phyloP scores from a whole-genome alignment of 2,113 vertebrate species.

The Pygoscelis antarcticus region DNA sequence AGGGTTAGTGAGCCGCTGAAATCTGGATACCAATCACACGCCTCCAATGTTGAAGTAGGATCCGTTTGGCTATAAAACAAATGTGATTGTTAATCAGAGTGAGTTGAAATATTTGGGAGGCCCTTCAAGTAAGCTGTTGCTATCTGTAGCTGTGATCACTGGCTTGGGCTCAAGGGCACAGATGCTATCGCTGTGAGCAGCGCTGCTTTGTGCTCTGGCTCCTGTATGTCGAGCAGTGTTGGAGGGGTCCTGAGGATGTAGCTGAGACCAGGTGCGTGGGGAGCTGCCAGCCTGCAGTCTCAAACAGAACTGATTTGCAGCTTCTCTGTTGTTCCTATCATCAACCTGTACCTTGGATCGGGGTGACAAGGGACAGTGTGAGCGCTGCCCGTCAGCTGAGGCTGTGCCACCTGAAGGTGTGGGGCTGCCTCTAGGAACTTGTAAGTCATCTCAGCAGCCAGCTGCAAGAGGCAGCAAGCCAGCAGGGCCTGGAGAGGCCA shows the following conservation, averaged over 20 bases:
- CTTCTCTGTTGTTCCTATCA: neutral
- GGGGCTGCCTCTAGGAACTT: neutral
- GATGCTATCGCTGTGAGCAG: neutral
- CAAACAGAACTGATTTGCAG: neutral
- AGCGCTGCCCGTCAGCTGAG: fast-evolving
- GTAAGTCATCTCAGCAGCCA: neutral
- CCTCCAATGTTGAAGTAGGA: neutral
- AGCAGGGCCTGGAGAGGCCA: neutral
- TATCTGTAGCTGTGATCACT: neutral
- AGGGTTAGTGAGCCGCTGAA: neutral
- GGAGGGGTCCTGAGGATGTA: neutral
- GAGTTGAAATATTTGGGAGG: neutral
- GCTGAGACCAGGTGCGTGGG: neutral
- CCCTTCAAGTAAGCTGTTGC: neutral
- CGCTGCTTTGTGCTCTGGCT: neutral
- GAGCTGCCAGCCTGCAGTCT: neutral
- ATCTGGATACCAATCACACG: neutral
- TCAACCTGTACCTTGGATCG: neutral
- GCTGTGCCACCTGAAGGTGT: neutral
- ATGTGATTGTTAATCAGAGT: neutral
- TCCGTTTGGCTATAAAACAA: neutral
- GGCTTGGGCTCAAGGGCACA: neutral
- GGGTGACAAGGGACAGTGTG: neutral
- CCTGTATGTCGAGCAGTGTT: fast-evolving
- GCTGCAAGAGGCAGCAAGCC: neutral